phyloP scores from a whole-genome alignment of 2,113 vertebrate species.

The Lycaon pictus region DNA sequence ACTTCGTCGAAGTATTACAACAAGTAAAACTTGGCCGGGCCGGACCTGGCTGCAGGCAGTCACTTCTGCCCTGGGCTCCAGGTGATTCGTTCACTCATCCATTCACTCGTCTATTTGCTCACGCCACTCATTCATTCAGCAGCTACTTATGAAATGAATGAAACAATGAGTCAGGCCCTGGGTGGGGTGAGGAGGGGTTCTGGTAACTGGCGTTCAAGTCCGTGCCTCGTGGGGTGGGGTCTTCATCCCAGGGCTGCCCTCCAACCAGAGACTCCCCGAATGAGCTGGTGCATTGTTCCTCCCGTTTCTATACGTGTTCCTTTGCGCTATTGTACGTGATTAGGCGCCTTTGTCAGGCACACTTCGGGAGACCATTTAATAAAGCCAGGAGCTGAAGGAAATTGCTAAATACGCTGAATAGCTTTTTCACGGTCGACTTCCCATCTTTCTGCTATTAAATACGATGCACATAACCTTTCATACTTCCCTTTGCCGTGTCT shows the following conservation, averaged over 20 bases:
- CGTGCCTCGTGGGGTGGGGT: neutral
- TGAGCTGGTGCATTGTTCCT: conserved; percentile 61
- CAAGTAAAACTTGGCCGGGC: neutral
- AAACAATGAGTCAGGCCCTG: conserved; percentile 51
- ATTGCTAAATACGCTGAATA: conserved; percentile 82
- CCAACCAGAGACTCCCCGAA: neutral
- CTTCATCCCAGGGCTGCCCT: neutral
- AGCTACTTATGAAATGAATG: conserved; percentile 49
- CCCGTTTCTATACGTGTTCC: conserved; percentile 60
- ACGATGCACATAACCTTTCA: conserved; percentile 73
- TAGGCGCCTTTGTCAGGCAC: conserved; percentile 79
- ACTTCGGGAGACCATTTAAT: conserved; percentile 85
- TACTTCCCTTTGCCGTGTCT: neutral
- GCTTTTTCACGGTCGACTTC: conserved; percentile 82
- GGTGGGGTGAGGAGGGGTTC: conserved; percentile 47
- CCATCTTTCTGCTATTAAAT: conserved; percentile 83
- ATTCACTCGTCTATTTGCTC: conserved; percentile 31
- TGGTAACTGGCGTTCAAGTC: neutral
- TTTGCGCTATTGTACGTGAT: conserved; percentile 65
- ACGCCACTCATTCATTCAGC: neutral
- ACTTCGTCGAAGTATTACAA: neutral
- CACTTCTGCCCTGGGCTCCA: neutral
- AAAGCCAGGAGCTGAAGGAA: conserved; percentile 84
- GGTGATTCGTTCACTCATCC: conserved; percentile 51
- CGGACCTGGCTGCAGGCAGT: neutral